phyloP scores from a whole-genome alignment of 2,888 invertebrate genomes.

The Keiferia lycopersicella region DNA sequence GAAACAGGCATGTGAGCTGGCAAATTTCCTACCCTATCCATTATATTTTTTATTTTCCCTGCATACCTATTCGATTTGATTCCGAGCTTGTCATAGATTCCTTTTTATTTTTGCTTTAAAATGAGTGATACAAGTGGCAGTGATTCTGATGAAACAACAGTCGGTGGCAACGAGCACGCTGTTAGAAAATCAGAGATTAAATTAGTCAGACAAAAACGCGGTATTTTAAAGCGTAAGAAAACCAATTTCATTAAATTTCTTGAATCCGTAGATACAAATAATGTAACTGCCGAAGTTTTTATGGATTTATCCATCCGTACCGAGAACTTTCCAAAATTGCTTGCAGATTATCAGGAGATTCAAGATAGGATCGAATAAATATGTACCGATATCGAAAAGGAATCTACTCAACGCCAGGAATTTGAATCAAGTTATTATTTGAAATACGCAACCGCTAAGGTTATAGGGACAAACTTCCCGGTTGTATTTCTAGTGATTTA shows the following conservation, averaged over 20 bases:
- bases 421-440: neutral
- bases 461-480: neutral
- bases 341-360: neutral
- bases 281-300: neutral
- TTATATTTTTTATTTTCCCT: neutral
- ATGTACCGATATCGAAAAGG: neutral
- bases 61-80: neutral
- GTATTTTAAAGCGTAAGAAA: neutral
- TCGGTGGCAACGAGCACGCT: neutral
- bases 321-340: neutral
- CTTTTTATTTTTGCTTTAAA: neutral
- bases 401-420: neutral
- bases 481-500: too few species aligned
- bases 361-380: neutral
- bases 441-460: neutral
- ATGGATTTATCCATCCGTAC: neutral
- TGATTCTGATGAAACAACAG: neutral
- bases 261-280: neutral
- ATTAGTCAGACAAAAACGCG: neutral
- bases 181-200: neutral
- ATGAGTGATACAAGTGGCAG: neutral
- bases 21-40: neutral
- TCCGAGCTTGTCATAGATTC: too few species aligned
- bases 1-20: slow-evolving; percentile 12
- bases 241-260: neutral